Conservation (phyloP, 2,888 invertebrate species). For the Melipona bicolor region DNA sequence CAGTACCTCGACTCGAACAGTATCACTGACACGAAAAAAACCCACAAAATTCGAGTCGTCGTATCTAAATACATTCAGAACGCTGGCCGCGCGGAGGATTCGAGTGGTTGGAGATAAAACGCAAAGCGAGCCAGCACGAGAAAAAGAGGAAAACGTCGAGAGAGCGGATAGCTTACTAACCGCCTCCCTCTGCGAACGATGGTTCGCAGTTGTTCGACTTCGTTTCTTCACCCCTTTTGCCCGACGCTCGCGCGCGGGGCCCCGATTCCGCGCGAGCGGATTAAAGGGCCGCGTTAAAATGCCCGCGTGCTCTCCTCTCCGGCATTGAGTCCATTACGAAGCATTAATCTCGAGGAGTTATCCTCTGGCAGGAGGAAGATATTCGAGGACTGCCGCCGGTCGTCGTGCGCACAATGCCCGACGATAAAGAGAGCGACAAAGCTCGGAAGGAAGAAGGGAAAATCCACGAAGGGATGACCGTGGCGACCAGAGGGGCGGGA, state of each 20-base stretch:
- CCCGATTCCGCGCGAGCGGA: slow-evolving; percentile 32
- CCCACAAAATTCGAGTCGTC: no score
- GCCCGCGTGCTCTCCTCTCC: slow-evolving; percentile 48
- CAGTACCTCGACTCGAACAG: no score
- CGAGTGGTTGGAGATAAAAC: background rate
- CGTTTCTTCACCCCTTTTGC: slow-evolving; percentile 1
- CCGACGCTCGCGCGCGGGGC: background rate
- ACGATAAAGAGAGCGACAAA: slow-evolving; percentile 68
- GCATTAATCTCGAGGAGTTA: slow-evolving; percentile 71
- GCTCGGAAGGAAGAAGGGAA: slow-evolving; percentile 25
- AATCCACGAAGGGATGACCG: slow-evolving; percentile 21
- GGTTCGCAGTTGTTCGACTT: background rate
- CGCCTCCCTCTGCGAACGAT: background rate
- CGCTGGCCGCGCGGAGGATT: no score
- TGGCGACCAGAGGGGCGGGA: slow-evolving; percentile 13
- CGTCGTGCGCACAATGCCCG: slow-evolving; percentile 56
- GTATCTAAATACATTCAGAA: no score
- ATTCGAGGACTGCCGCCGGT: slow-evolving; percentile 56
- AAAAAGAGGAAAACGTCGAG: background rate
- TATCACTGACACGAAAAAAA: no score
- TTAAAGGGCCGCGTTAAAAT: slow-evolving; percentile 63
- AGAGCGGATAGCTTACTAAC: background rate
- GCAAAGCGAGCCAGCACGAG: background rate
- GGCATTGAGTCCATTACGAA: slow-evolving; percentile 69
- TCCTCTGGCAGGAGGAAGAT: slow-evolving; percentile 60